A percentile compares a stretch with the other conserved stretches of the same genome.
Evolutionary conservation across 2,797 vertebrate genomes (phyloP).

Genomic region (Nothura maculosa): DNA sequence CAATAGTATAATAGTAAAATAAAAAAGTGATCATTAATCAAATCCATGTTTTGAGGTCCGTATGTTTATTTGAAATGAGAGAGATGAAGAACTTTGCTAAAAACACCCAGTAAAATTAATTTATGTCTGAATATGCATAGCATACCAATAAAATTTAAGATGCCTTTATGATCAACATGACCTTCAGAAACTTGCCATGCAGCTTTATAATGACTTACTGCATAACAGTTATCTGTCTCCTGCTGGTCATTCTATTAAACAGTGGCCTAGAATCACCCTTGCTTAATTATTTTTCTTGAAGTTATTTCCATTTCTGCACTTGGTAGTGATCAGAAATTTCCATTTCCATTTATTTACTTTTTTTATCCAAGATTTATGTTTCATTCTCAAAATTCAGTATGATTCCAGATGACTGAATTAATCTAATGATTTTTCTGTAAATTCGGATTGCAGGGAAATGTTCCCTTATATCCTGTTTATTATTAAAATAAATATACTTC

Average conservation of each 20-base stretch:
- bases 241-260: neutral
- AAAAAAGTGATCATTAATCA: neutral
- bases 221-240: neutral
- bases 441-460: no score
- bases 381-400: no score
- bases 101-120: neutral
- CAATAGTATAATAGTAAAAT: fast-evolving
- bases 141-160: neutral
- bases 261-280: neutral
- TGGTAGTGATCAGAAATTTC: neutral
- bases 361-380: neutral
- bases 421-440: neutral
- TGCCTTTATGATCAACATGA: neutral
- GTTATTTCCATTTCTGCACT: neutral
- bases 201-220: fast-evolving
- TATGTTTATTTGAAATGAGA: neutral
- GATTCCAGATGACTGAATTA: neutral
- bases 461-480: neutral
- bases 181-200: neutral
- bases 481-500: neutral
- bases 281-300: neutral
- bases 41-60: neutral
- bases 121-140: neutral
- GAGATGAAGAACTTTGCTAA: neutral
- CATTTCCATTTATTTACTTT: neutral